Conservation (phyloP, 1,140 invertebrate species). For the Hylaeus anthracinus region DNA sequence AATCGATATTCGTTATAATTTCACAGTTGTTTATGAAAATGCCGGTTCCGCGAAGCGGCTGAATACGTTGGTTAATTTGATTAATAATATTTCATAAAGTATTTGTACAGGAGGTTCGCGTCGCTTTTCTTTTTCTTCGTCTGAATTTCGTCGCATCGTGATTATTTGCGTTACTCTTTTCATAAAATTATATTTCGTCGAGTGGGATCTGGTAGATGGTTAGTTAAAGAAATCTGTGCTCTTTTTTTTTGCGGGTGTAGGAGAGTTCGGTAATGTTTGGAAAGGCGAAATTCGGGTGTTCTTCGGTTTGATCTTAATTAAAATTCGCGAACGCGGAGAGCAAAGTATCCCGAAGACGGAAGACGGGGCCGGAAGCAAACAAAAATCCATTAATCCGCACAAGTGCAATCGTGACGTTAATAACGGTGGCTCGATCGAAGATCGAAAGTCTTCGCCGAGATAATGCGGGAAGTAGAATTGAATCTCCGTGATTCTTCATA, state of each 20-base stretch:
- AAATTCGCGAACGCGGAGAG: not conserved
- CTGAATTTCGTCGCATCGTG: too few relatives aligned
- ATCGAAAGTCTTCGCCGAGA: conserved; percentile 31
- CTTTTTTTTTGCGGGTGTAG: too few relatives aligned
- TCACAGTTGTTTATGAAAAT: not conserved
- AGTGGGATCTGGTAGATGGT: too few relatives aligned
- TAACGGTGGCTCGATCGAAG: conserved; percentile 37
- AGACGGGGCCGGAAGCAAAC: conserved; percentile 22
- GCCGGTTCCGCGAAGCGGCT: too few relatives aligned
- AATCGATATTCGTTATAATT: not conserved
- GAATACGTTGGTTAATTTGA: too few relatives aligned
- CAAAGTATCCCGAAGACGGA: conserved; percentile 2
- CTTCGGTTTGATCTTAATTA: conserved; percentile 17
- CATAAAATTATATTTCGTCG: too few relatives aligned
- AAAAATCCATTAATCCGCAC: conserved; percentile 36
- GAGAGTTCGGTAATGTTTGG: too few relatives aligned
- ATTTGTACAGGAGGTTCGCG: too few relatives aligned
- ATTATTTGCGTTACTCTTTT: too few relatives aligned
- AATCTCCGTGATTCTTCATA: conserved; percentile 42
- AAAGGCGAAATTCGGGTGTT: not conserved
- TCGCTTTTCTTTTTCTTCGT: too few relatives aligned
- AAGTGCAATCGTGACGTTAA: conserved; percentile 33
- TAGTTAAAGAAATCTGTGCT: too few relatives aligned
- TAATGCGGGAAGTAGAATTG: conserved; percentile 22
- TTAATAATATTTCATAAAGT: too few relatives aligned